Base-by-base conservation (phyloP, 1,140 invertebrate species). In the Ooceraea biroi region DNA sequence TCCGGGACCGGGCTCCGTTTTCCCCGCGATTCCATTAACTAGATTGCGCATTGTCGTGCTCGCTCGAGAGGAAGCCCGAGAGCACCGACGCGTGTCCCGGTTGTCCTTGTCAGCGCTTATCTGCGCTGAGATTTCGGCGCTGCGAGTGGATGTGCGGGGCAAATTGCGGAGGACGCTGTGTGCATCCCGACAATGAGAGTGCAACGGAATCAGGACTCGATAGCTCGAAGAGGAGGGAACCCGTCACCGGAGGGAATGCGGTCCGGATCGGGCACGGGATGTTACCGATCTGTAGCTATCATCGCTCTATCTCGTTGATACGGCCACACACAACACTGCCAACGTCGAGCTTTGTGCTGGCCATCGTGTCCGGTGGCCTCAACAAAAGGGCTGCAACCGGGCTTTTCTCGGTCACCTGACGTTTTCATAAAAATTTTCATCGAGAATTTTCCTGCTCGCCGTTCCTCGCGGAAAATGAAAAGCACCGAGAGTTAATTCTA, bases 41-140 rank as follows among this genome's bases (percentile, higher is more conserved):
- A 71, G 76, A 80, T 80, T 80, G 76, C 76, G 65, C 65, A 80
- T 80, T 80, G 76, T 80, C 65, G 65, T 80, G 65, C 36, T 69
- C 25, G 65, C 30, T 50, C 65, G 41, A 69, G 76, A 80, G 50
- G 65, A 80, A 71, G 65, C 48, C 50, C 65, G 61, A 17, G 12
- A n/a, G 50, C 65, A 80, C 12, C 76, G 76, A 69, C 50, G 76
- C 76, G 50, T 78, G 46, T 63, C 61, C 30, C 36, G 8, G 48
- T 78, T 48, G 76, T 46, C 22, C 22, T 36, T 58, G 76, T 80
- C 76, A 58, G 50, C 76, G 76, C 65, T 80, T 80, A 80, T 80
- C 76, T 71, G 36, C 30, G 11, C 65, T 1, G 76, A 80, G 65
- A 80, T 80, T 78, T 80, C 4, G 50, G 44, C 63, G 14, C 3